Evolutionary conservation across 2,888 invertebrate species (phyloP).

Genomic region (Drosophila nr. fundita): DNA sequence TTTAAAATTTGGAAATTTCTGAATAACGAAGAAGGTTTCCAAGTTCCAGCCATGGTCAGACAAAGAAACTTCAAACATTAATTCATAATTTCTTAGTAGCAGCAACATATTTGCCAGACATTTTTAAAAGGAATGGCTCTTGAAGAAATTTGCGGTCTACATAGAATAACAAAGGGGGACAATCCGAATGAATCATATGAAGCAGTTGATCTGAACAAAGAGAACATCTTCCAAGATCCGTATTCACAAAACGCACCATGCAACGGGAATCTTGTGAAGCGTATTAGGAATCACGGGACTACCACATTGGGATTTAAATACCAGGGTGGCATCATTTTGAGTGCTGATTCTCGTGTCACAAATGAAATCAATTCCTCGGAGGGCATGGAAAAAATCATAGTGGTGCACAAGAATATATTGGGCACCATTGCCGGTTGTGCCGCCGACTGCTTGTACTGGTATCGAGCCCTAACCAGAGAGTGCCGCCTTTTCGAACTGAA

Average conservation of each 20-base stretch:
- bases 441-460: not conserved
- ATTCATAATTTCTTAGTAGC: not conserved
- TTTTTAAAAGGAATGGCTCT: not conserved
- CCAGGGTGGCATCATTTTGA: conserved; percentile 5
- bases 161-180: not conserved
- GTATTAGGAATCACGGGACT: not conserved
- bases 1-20: not conserved
- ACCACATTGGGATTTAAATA: conserved; percentile 11
- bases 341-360: not conserved
- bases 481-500: conserved; percentile 7
- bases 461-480: not conserved
- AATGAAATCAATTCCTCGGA: not conserved
- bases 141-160: conserved; percentile 1
- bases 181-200: not conserved
- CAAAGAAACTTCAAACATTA: not conserved
- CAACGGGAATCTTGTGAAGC: not conserved
- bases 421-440: not conserved
- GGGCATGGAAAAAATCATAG: not conserved
- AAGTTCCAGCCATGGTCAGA: not conserved
- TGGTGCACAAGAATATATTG: conserved; percentile 9
- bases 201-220: not conserved
- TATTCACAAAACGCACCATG: not conserved
- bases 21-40: not conserved
- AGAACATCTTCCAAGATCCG: not conserved
- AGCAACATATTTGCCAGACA: not conserved